Conservation (phyloP, 2,113 vertebrate genomes). For the Cebus imitator region DNA sequence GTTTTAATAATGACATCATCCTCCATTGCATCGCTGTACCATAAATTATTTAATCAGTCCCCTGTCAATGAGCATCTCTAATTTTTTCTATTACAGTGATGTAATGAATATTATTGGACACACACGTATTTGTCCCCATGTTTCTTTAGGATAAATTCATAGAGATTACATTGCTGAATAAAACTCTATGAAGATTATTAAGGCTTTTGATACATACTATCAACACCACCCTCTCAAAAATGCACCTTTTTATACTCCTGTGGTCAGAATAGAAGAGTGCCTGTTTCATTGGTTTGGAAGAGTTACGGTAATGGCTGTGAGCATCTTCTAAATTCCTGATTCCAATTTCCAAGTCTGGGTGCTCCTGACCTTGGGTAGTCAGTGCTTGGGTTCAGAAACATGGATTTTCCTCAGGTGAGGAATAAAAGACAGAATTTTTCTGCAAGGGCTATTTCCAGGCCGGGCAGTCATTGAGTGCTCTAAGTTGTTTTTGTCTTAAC, state of each 20-base stretch:
- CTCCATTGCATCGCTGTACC: neutral
- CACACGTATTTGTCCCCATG: neutral
- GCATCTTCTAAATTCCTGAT: neutral
- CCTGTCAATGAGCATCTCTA: neutral
- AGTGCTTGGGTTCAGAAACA: neutral
- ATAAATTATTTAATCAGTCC: neutral
- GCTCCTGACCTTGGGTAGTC: neutral
- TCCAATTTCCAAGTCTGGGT: neutral
- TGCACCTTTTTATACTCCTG: neutral
- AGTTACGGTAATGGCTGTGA: neutral
- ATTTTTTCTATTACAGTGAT: neutral
- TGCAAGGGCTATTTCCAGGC: neutral
- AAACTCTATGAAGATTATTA: neutral
- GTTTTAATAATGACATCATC: neutral
- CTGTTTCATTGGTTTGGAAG: neutral
- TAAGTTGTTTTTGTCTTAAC: neutral
- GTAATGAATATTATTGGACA: neutral
- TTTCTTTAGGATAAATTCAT: neutral
- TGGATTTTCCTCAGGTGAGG: neutral
- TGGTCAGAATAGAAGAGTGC: neutral
- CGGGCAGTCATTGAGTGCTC: neutral
- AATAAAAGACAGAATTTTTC: neutral
- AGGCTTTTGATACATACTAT: neutral
- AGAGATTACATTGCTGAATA: neutral
- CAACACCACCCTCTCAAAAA: neutral